Evolutionary conservation across 1,140 invertebrate genomes (phyloP), one percentile per base, ranked within the genome.

Genomic region (Heliconius congener): DNA sequence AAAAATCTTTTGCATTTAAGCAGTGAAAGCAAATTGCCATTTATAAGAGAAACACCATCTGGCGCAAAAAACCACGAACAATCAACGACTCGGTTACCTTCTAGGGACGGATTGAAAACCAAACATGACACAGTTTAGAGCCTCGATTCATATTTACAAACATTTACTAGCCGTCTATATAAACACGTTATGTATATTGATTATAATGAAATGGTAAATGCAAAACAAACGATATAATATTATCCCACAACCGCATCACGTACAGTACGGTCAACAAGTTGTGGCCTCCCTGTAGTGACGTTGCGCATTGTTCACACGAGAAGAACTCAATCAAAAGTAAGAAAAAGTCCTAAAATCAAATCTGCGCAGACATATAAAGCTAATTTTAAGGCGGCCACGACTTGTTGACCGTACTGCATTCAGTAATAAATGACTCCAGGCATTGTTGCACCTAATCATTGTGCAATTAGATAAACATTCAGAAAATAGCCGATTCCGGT

Each of bases 81-180:
- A 76, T 76, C 57, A 71, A 76, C 70, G 73, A 80, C 34, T 76
- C 79, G 73, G 70, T 74, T 80, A 80, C 79, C 79, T 73, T 76
- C 85, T 88, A 93, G 86, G 92, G 92, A 93, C 92, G 91, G 92
- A 93, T 86, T 87, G 81, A 86, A 2, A 30, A 91, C 85, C 83
- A 89, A 93, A 90, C 81, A 74, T 84, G 74, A 66, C 78, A 75
- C 74, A 80, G 55, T 73, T 76, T 42, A 60, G 42, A 72, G 55
- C 50, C 39, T 76, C 74, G 50, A 52, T 60, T 76, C 52, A 55
- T 80, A 82, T 79, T 77, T 82, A 82, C 77, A 82, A 52, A 39
- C n/a, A 27, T 46, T 78, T 73, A 55, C 70, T 72, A 80, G 60
- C 52, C 30, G n/a, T 74, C 57, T 76, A 66, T 27, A 71, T 27